Base-by-base conservation (phyloP, 2,797 vertebrate species). In the Harpagifer antarcticus region DNA sequence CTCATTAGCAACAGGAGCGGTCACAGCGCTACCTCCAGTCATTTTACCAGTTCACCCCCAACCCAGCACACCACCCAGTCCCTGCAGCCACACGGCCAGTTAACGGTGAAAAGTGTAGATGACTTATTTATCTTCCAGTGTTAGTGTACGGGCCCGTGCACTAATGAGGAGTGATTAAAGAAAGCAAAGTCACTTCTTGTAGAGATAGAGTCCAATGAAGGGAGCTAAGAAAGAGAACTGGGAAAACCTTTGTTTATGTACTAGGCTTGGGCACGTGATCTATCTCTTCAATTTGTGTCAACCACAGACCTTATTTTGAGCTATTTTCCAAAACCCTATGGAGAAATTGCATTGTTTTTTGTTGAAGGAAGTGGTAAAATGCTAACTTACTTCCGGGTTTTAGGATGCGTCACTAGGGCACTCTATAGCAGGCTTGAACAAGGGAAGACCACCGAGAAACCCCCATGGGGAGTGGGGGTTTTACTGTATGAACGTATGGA, bases 131-230 rank as follows among this genome's bases (percentile, higher is more conserved):
- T 86, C 65, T 73, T 54, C 31, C 53, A 23, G 66, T 70, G 79
- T 59, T 57, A 78, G 54, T 15, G 64, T 80, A 58, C 55, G 12
- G 72, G 73, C 80, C 82, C 61, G 61, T 55, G 82, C 69, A 31
- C 82, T 86, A 84, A 86, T 79, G 77, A 83, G 77, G 64, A 67
- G 60, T 85, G 81, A 86, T 82, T 81, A 75, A 82, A 79, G 75
- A 66, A 73, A 71, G 33, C 1, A 10, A 19, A 52, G 17, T 13
- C 23, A 5, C 40, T 43, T 56, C 48, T 68, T 33, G 23, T 23
- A 31, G 72, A 69, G 53, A 68, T 47, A 54, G 49, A 47, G 37
- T 72, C 50, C 61, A 42, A 68, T 45, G 49, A 68, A 75, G 48
- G 17, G 67, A 49, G 44, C 58, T 19, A 14, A 58, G 37, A 33